These are phyloP conservation scores for Xenus cinereus DNA, from an alignment of 2,113 vertebrate species.

Conservation along the genomic window DNA sequence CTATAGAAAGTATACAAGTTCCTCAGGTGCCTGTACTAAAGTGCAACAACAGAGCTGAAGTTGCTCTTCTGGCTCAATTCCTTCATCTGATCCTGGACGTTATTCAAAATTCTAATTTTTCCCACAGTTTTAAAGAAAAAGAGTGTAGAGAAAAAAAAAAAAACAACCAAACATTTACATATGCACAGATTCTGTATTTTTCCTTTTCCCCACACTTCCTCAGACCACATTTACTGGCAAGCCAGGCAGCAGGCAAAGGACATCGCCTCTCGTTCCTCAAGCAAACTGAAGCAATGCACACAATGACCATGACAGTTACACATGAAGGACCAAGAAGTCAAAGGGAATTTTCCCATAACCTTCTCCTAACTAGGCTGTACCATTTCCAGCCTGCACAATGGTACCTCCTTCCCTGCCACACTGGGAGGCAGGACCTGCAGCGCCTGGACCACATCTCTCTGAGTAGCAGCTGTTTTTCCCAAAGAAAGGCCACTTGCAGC, in stretches of 20 bases:
- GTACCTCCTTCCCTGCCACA: background rate
- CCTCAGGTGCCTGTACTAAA: background rate
- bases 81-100: background rate
- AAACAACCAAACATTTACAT: background rate
- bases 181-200: background rate
- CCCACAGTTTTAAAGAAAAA: background rate
- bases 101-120: background rate
- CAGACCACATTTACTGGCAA: background rate
- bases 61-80: background rate
- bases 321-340: background rate
- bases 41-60: background rate
- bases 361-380: background rate
- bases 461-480: background rate
- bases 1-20: background rate
- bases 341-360: background rate
- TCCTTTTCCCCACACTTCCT: background rate
- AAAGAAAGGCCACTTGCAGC: background rate
- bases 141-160: background rate
- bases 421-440: fast-evolving
- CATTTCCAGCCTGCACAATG: background rate
- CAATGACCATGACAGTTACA: background rate
- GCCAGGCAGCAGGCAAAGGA: background rate
- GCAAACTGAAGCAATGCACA: background rate
- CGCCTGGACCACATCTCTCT: fast-evolving
- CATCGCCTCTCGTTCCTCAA: background rate